Base-by-base conservation (phyloP, 2,797 vertebrate genomes). In the Poecile montanus region DNA sequence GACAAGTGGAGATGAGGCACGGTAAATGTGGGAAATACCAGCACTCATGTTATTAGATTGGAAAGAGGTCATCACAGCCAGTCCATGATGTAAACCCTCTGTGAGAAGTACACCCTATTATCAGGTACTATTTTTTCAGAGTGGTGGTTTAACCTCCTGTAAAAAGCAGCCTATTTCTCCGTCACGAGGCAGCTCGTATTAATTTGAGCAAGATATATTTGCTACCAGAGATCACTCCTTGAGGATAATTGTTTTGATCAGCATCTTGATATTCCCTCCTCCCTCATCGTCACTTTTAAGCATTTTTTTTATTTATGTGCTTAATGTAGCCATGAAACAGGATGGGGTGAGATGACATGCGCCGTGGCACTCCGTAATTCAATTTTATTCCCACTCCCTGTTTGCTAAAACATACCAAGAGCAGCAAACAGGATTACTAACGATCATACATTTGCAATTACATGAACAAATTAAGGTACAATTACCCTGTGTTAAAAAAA, bases 401-500 rank as follows among this genome's bases (percentile, higher is more conserved):
- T 97, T 97, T 96, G 93, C 93, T 91, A 66, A 94, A 93, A 88
- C 10, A 2, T 91, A 97, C 94, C 90, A 97, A 96, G 94, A 96
- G 89, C 95, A 96, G 95, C 93, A 97, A 98, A 97, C 83, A 88
- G 82, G 91, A 96, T 97, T 95, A 91, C 94, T 95, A 95, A 96
- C 34, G 62, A 98, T 96, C 91, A 91, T 86, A 77, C 91, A 80
- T 88, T 97, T 97, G 94, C 96, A 98, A 97, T 98, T 98, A 97
- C 74, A 86, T 51, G 86, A 95, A 93, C 95, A 97, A 97, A 97
- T 98, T 97, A 97, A 97, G 93, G 91, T 96, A 96, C 95, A 96
- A 96, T 97, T 96, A 97, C 95, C 93, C 91, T 93, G 95, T 97
- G 95, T 95, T 96, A 47, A 83, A 92, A 92, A 92, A 97, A 95